Evolutionary conservation across 2,113 vertebrate genomes (phyloP).

Genomic region (Balaenoptera acutorostrata): DNA sequence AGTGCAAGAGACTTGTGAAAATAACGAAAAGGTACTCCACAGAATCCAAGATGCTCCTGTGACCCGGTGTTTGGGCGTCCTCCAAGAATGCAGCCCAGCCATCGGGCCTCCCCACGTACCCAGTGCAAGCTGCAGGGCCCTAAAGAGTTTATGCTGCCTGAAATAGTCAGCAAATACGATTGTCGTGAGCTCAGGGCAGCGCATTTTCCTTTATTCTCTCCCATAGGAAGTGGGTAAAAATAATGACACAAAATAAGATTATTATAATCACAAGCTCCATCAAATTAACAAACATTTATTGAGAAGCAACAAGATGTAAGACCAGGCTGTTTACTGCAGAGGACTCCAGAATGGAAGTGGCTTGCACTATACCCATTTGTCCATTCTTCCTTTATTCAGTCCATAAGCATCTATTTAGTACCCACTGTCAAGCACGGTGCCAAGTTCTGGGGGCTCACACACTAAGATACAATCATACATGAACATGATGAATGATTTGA

Average conservation of each 20-base stretch:
- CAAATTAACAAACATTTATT: not conserved
- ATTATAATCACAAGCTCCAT: not conserved
- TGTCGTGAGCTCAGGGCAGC: not conserved
- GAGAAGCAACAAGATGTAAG: not conserved
- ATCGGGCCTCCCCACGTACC: not conserved
- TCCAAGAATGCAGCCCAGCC: not conserved
- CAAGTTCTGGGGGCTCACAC: not conserved
- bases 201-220: not conserved
- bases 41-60: not conserved
- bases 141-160: not conserved
- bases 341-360: not conserved
- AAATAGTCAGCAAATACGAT: not conserved
- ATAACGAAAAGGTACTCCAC: not conserved
- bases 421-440: accelerated
- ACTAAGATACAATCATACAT: not conserved
- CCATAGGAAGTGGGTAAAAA: not conserved
- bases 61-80: not conserved
- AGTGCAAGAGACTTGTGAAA: not conserved
- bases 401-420: not conserved
- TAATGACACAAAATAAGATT: no score
- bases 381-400: not conserved
- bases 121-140: not conserved
- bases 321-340: not conserved
- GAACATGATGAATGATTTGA: not conserved
- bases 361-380: no score